Evolutionary conservation across 2,797 vertebrate species (phyloP), one percentile per base, ranked within the genome.

Genomic region (Caiman crocodilus): DNA sequence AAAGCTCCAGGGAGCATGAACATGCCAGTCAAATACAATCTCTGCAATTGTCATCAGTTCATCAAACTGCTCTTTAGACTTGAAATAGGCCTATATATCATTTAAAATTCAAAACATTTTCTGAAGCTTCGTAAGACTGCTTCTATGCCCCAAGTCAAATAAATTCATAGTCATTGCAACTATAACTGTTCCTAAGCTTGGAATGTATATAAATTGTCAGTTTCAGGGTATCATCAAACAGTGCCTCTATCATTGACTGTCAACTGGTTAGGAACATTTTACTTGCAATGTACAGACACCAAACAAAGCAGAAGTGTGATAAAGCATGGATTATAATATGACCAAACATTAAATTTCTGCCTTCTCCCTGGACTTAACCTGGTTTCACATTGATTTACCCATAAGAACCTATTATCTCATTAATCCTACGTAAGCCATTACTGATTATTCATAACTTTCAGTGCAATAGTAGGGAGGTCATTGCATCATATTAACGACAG

Each of bases 1-100:
- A 85, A 93, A 85, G 79, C 79, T 57, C 26, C 91, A 79, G 28
- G 90, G 90, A 89, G 56, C 30, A 59, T n/a, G 87, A 30, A 65
- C 7, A 2, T 42, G 59, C 7, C 20, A 58, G 7, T 3, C 76
- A 86, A 13, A 83, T 35, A 50, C 21, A 87, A 57, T 89, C 92
- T 85, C 4, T 9, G 32, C 32, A 90, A 83, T 12, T 90, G 84
- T 0, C 0, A 92, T 76, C 16, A 82, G 6, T 79, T 56, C 67
- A 82, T 86, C 35, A 87, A 59, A 55, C 17, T 35, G 87, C 10
- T 55, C 30, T 73, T 79, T 17, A 83, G 30, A 57, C 83, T 50
- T 80, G 55, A 1, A 93, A 21, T 61, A 88, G 71, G 81, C 21
- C 20, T 7, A 94, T 57, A 89, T 63, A 25, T 2, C 64, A 32